phyloP scores from a whole-genome alignment of 2,888 invertebrate genomes.

The Hipparchia semele region DNA sequence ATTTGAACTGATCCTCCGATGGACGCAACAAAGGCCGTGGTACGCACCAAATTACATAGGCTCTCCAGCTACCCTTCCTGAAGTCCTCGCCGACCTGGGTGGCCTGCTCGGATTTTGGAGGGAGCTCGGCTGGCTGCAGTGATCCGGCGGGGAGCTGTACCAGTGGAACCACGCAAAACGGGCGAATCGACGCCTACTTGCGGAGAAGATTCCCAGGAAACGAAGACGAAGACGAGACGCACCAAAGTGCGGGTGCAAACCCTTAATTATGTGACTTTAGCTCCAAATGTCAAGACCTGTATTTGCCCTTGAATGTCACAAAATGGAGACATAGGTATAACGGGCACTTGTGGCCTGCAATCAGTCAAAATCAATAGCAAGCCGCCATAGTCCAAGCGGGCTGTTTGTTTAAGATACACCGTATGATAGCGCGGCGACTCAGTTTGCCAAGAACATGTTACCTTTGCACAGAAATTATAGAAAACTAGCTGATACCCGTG shows the following conservation, averaged over 20 bases:
- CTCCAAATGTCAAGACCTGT: slow-evolving; percentile 35
- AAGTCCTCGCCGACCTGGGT: too few species aligned
- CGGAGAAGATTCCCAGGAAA: too few species aligned
- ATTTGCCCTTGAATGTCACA: slow-evolving; percentile 41
- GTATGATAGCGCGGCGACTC: slow-evolving; percentile 54
- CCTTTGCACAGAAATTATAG: slow-evolving; percentile 32
- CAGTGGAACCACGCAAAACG: too few species aligned
- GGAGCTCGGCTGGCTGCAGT: too few species aligned
- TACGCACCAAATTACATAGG: too few species aligned
- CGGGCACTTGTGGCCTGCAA: slow-evolving; percentile 50
- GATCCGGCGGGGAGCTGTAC: too few species aligned
- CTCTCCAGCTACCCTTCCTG: too few species aligned
- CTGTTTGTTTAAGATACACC: slow-evolving; percentile 65
- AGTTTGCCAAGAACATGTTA: slow-evolving; percentile 38
- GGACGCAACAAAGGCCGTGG: too few species aligned
- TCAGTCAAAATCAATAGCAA: slow-evolving; percentile 73
- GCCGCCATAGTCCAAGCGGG: slow-evolving; percentile 49
- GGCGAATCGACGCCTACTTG: too few species aligned
- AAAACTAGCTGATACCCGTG: neutral
- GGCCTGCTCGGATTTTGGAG: too few species aligned
- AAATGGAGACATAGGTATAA: slow-evolving; percentile 43
- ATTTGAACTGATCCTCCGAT: too few species aligned
- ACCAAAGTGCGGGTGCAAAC: slow-evolving; percentile 1
- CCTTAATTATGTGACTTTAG: slow-evolving; percentile 14
- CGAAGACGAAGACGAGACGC: too few species aligned